Base-by-base conservation (phyloP, 2,888 invertebrate species). In the Muscina levida region DNA sequence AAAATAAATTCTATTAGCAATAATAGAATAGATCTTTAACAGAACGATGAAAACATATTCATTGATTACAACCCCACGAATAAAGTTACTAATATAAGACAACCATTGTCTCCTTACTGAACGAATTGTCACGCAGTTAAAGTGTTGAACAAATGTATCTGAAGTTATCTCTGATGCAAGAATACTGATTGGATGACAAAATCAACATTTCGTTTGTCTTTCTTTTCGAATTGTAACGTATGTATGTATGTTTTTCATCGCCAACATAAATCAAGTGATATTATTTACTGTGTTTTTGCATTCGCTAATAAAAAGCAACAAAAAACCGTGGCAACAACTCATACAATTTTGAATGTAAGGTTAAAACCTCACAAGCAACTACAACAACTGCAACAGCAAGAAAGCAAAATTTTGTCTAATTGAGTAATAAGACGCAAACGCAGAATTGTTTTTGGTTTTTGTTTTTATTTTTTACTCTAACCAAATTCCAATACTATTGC, bases 361-460 rank as follows among this genome's bases (percentile, higher is more conserved):
- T 71, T 71, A 79, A 65, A 37, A 56, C n/a, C 19, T 19, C 19
- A 68, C 62, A 31, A 31, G 31, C 31, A 31, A n/a, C n/a, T 6
- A n/a, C 44, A 11, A 44, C 44, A 44, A 44, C 13, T 8, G 2
- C 44, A 44, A 44, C 3, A 44, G 11, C 13, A 8, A 26, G 15
- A 26, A 56, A 26, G 15, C 2, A 10, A 56, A 53, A 51, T 57
- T 39, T 1, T 15, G 65, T 39, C 46, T 72, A 72, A 68, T 68
- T 72, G 68, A 70, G 67, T 62, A 76, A 76, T 72, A 56, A 13
- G 17, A 17, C 17, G 37, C 53, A 53, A 10, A 13, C 53, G 53
- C 17, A 17, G 10, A 59, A 31, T 31, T 31, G 31, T 31, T 31
- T n/a, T 17, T 39, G n/a, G n/a, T n/a, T n/a, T n/a, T n/a, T n/a